phyloP scores from a whole-genome alignment of 2,797 vertebrate species.

The Mus minutoides region DNA sequence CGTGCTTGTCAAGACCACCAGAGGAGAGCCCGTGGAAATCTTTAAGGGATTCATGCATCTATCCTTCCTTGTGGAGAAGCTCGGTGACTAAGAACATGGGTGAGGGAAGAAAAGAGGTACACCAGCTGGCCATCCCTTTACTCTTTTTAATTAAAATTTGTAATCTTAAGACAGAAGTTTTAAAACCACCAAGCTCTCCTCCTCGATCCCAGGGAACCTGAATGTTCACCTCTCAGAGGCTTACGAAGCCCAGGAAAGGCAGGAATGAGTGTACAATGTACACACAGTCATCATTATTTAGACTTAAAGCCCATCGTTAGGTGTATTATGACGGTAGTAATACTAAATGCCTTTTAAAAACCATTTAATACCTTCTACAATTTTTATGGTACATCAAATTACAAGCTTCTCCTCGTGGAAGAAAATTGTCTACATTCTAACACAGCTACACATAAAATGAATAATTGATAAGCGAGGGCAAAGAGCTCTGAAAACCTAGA shows the following conservation, averaged over 20 bases:
- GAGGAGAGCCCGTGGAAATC: background rate
- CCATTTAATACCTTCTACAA: conserved; percentile 55
- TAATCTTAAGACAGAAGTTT: background rate
- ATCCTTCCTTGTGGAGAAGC: background rate
- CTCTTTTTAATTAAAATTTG: background rate
- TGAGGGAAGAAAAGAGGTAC: background rate
- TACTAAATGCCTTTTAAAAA: conserved; percentile 69
- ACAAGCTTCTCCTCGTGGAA: conserved; percentile 50
- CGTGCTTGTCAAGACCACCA: background rate
- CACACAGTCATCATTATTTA: background rate
- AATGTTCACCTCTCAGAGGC: background rate
- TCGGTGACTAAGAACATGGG: background rate
- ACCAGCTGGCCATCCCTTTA: background rate
- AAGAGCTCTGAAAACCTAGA: conserved; percentile 60
- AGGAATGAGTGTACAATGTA: background rate
- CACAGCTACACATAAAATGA: conserved; percentile 51
- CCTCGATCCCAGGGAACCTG: background rate
- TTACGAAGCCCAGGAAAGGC: background rate
- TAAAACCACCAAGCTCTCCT: background rate
- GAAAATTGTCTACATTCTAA: conserved; percentile 58
- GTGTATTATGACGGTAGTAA: background rate
- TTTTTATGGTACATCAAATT: conserved; percentile 64
- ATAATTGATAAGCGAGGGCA: conserved; percentile 59
- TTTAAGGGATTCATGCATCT: background rate
- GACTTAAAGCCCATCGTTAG: background rate